Percentiles rank a stretch among this genome's conserved stretches.
phyloP scores from a whole-genome alignment of 1,140 invertebrate genomes.

The Diachasmimorpha longicaudata region DNA sequence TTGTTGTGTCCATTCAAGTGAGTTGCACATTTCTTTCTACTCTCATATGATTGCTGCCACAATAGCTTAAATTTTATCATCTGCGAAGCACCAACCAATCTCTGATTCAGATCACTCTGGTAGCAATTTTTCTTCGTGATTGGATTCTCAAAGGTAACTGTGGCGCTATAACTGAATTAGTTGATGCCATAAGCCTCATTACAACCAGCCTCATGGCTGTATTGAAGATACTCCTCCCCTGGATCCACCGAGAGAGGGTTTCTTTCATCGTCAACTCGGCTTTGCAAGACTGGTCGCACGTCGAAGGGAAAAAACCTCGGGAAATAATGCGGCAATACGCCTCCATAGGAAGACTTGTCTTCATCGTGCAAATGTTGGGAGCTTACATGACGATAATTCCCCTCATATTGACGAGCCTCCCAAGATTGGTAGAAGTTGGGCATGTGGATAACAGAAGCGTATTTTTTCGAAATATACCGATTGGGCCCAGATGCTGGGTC shows the following conservation, averaged over 20 bases:
- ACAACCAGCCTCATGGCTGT: neutral
- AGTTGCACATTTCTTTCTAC: neutral
- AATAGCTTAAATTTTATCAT: too few relatives aligned
- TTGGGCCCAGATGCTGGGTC: conserved; percentile 26
- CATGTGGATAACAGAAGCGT: neutral
- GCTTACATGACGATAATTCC: neutral
- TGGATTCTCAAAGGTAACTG: neutral
- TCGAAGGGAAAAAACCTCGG: neutral
- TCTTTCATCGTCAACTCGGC: neutral
- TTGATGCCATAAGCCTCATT: neutral
- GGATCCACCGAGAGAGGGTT: neutral
- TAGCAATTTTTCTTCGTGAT: neutral
- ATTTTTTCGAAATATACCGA: conserved; percentile 20
- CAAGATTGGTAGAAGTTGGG: neutral
- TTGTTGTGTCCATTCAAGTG: neutral
- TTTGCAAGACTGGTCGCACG: neutral
- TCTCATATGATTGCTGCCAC: too few relatives aligned
- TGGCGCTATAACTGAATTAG: neutral
- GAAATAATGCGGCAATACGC: conserved; percentile 11
- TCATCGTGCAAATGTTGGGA: neutral
- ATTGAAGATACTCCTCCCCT: neutral
- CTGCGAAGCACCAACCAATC: neutral
- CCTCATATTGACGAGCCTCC: neutral
- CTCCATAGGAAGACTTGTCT: neutral
- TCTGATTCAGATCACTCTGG: neutral